Conservation (phyloP, 2,113 vertebrate genomes). For the Heloderma charlesbogerti region DNA sequence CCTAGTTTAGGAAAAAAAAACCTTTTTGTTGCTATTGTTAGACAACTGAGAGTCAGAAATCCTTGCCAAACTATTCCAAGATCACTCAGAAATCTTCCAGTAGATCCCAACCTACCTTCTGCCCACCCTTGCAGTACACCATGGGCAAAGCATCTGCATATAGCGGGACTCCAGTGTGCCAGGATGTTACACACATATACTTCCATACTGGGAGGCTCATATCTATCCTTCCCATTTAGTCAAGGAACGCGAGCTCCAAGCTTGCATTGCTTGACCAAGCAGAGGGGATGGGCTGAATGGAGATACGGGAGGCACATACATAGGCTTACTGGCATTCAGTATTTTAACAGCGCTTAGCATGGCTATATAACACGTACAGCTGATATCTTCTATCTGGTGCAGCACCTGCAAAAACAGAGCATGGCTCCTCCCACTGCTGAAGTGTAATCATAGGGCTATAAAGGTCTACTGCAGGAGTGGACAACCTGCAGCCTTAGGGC, state of each 20-base stretch:
- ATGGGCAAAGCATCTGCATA: not conserved
- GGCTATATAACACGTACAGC: not conserved
- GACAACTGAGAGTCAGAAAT: too few relatives aligned
- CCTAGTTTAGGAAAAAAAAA: too few relatives aligned
- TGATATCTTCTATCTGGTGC: not conserved
- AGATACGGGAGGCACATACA: not conserved
- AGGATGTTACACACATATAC: not conserved
- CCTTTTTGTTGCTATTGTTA: too few relatives aligned
- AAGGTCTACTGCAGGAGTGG: not conserved
- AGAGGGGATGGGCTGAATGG: not conserved
- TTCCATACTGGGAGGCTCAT: not conserved
- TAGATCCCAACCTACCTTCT: too few relatives aligned
- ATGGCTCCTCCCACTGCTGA: not conserved
- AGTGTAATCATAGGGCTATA: not conserved
- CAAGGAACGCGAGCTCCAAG: not conserved
- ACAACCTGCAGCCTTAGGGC: too few relatives aligned
- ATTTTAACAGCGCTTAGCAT: not conserved
- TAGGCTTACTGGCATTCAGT: not conserved
- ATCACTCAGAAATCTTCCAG: too few relatives aligned
- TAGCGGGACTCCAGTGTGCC: not conserved
- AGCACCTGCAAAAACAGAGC: not conserved
- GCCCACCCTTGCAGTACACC: too few relatives aligned
- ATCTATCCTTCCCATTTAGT: not conserved
- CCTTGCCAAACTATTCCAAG: too few relatives aligned
- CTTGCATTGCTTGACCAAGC: not conserved